A percentile compares a stretch with the other conserved stretches of the same genome.
These are phyloP conservation scores for Pelobates cultripes DNA, from an alignment of 2,797 vertebrate genomes.

Conservation along the genomic window DNA sequence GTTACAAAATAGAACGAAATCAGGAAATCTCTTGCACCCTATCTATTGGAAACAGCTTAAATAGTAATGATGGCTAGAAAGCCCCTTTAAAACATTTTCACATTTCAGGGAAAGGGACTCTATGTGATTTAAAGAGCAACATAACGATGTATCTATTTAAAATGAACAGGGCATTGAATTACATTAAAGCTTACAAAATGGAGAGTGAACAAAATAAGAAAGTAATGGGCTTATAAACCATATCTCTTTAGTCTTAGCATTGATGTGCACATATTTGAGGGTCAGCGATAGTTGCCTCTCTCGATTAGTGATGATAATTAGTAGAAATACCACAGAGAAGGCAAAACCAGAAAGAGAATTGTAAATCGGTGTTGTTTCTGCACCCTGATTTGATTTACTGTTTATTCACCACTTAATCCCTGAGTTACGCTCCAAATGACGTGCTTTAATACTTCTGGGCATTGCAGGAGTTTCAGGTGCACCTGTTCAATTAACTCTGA, in stretches of 20 bases:
- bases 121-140: too few species aligned
- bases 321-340: background rate
- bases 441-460: constrained; percentile 26
- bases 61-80: too few species aligned
- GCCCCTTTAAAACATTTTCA: too few species aligned
- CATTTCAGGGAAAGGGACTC: too few species aligned
- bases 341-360: constrained; percentile 17
- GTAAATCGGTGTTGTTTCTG: background rate
- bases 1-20: too few species aligned
- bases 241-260: background rate
- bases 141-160: too few species aligned
- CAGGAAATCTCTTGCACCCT: too few species aligned
- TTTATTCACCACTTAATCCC: constrained; percentile 7
- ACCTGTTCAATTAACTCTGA: constrained; percentile 30
- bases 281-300: background rate
- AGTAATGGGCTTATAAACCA: too few species aligned
- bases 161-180: too few species aligned
- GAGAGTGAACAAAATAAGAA: too few species aligned
- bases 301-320: constrained; percentile 18
- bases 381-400: constrained; percentile 34
- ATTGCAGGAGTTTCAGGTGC: constrained; percentile 31
- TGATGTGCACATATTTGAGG: background rate
- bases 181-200: too few species aligned
- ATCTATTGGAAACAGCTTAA: too few species aligned
- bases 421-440: constrained; percentile 39